phyloP scores from a whole-genome alignment of 2,888 invertebrate species.

The Rutpela maculata region DNA sequence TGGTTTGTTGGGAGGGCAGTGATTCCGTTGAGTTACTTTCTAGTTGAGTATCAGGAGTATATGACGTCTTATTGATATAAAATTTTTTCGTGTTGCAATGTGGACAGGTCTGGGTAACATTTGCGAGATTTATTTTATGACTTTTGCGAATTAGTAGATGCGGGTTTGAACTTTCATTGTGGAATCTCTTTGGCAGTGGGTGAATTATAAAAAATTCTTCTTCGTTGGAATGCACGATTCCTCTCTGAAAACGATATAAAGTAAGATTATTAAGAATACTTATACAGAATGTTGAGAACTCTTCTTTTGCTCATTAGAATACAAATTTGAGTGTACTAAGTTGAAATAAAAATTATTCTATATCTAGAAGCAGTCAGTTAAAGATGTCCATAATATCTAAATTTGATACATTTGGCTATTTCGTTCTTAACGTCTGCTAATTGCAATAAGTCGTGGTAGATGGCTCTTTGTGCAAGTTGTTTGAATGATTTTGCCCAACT shows the following conservation, averaged over 20 bases:
- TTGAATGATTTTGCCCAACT: too few species aligned
- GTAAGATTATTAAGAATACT: neutral
- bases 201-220: slow-evolving; percentile 82
- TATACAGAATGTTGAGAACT: neutral
- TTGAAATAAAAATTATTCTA: too few species aligned
- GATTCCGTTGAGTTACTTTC: slow-evolving; percentile 1
- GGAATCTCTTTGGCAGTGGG: slow-evolving; percentile 84
- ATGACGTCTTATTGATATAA: neutral
- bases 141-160: slow-evolving; percentile 76
- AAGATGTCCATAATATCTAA: too few species aligned
- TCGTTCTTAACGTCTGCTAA: too few species aligned
- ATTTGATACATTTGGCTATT: too few species aligned
- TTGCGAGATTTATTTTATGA: slow-evolving; percentile 17
- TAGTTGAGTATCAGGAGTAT: neutral
- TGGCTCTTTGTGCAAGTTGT: too few species aligned
- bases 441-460: too few species aligned
- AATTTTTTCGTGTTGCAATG: slow-evolving; percentile 7
- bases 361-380: too few species aligned
- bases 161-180: slow-evolving; percentile 67
- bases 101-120: slow-evolving; percentile 37
- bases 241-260: slow-evolving; percentile 77
- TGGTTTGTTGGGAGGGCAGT: slow-evolving; percentile 52
- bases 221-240: slow-evolving; percentile 80
- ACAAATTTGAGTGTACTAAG: too few species aligned
- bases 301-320: too few species aligned